Evolutionary conservation across 1,140 invertebrate species (phyloP), one percentile per base, ranked within the genome.

Genomic region (Drosophila burlai): DNA sequence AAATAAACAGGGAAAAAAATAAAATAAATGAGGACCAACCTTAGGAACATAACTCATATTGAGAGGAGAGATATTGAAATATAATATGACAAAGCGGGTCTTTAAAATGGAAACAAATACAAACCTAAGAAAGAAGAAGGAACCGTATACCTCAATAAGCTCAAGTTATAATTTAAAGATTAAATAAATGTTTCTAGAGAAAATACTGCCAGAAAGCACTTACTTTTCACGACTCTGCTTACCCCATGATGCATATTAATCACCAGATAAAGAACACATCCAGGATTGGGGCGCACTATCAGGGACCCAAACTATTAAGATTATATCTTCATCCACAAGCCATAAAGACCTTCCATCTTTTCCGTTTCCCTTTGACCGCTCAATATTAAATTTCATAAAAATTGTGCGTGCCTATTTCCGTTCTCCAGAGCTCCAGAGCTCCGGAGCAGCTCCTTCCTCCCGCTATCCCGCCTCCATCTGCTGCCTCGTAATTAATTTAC

Each of bases 401-500:
- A 83, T 54, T 34, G 72, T 74, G 71, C 58, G 69, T 74, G 71
- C 57, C 67, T 73, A 38, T 47, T 46, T 57, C 49, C 42, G 68
- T 40, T 58, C 38, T 58, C 31, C 18, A 24, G 15, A 49, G 47
- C 47, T 26, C 24, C 47, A 4, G 2, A 18, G 11, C 50, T 24
- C 24, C 24, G 24, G 24, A 24, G 24, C 24, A 21, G 21, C 21
- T 54, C 3, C 50, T 18, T 54, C 29, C 31, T 18, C 11, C 31
- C 8, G 24, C 26, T 58, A 54, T 64, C 68, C 40, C 29, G 31
- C 34, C 64, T 29, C 43, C 69, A 73, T 73, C 67, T 73, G 55
- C 67, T 38, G 71, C 21, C 29, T 49, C 71, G 63, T 85, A 83
- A 91, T 91, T 89, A 89, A 89, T 91, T 89, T 89, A 89, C 86